Base-by-base conservation (phyloP, 1,140 invertebrate genomes). In the Dinoponera quadriceps region DNA sequence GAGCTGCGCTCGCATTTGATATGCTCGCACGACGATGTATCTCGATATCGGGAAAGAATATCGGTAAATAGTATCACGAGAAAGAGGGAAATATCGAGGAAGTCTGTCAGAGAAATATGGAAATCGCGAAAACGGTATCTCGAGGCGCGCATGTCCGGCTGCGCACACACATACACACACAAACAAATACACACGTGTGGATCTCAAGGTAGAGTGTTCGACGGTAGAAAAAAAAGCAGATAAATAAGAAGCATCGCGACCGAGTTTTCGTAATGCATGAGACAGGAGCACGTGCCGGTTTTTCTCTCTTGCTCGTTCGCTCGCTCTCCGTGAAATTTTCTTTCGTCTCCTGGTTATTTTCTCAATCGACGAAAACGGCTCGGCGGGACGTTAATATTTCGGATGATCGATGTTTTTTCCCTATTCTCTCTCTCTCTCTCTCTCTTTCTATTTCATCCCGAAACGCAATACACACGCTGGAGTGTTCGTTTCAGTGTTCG, bases 201-300 rank as follows among this genome's bases (percentile, higher is more conserved):
- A 72, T 80, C 72, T 74, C 77, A 1, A 65, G 51, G 16, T 48
- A 14, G 11, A 44, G n/a, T 29, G 27, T 11, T 9, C 0, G 38
- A 54, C 16, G 38, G 44, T 38, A 18, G 33, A 51, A 4, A 44
- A 14, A 22, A 62, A 33, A 49, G 0, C 16, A 2, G 22, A 14
- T n/a, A 29, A 48, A 55, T 22, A 65, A 82, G 44, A 33, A 38
- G 16, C 2, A 75, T 18, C 48, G 11, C 33, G 49, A 9, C 25
- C 20, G 49, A 65, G 38, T 63, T 14, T 27, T 73, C 27, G 62
- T 68, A 38, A 86, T 73, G 65, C 60, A 80, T 60, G 49, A 83
- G 38, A 69, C 60, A 13, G 72, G 49, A 69, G 69, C 33, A 44
- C 38, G 38, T 54, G 66, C 38, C 66, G 68, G 59, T 86, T 77